Conservation (phyloP, 2,113 vertebrate genomes). For the Orientallactaga bullata region DNA sequence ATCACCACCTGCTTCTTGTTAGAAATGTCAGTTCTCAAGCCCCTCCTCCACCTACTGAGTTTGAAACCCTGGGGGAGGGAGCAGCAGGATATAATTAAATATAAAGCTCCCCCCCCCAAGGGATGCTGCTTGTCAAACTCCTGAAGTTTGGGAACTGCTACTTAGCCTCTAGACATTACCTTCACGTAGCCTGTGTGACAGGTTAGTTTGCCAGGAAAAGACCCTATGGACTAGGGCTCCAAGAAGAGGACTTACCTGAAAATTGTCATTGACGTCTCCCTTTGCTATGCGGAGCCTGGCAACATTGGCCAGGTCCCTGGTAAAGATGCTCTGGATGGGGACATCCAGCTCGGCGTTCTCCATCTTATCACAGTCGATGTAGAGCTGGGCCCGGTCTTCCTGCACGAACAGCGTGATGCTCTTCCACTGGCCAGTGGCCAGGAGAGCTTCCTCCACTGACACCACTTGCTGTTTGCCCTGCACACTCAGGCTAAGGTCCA, state of each 20-base stretch:
- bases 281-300: constrained; percentile 94
- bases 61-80: neutral
- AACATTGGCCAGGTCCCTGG: constrained; percentile 90
- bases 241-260: constrained; percentile 90
- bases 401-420: constrained; percentile 98
- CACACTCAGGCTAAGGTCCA: constrained; percentile 93
- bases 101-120: neutral
- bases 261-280: constrained; percentile 93
- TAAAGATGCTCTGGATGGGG: constrained; percentile 94
- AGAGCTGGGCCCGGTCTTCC: constrained; percentile 95
- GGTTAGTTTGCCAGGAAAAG: neutral
- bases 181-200: neutral
- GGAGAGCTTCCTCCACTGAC: constrained; percentile 93
- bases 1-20: neutral
- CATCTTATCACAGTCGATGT: constrained; percentile 96
- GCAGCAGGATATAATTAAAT: neutral
- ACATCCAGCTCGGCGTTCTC: constrained; percentile 93
- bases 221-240: neutral
- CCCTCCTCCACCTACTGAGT: neutral
- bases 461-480: constrained; percentile 91
- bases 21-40: constrained; percentile 15
- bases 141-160: neutral
- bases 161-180: neutral
- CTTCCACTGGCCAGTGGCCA: constrained; percentile 96
- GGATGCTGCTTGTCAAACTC: neutral